Conservation (phyloP, 2,888 invertebrate species). For the Unio delphinus region DNA sequence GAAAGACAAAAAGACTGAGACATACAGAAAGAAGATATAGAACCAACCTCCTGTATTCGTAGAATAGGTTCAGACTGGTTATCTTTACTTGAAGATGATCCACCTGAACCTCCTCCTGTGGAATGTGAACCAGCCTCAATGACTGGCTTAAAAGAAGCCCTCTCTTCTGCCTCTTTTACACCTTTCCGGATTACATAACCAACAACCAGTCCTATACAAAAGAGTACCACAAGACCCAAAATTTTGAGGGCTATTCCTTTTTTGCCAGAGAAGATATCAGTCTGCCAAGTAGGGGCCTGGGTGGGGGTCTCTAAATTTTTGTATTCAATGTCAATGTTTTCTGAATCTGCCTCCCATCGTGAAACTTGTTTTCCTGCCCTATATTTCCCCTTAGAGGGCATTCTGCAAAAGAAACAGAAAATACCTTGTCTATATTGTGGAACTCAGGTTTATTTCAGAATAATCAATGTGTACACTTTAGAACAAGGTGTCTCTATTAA, state of each 20-base stretch:
- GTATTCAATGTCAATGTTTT: slow-evolving; percentile 66
- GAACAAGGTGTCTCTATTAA: no score
- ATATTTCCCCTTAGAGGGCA: slow-evolving; percentile 61
- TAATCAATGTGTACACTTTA: background rate
- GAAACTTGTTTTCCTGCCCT: slow-evolving; percentile 63
- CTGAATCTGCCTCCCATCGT: slow-evolving; percentile 63
- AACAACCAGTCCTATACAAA: slow-evolving; percentile 55
- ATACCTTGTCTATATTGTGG: no score
- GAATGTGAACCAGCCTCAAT: no score
- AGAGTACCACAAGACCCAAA: slow-evolving; percentile 48
- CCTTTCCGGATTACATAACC: slow-evolving; percentile 53
- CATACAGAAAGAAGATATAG: background rate
- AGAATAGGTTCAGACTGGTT: slow-evolving; percentile 9
- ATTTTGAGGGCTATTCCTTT: slow-evolving; percentile 55
- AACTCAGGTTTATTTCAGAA: background rate
- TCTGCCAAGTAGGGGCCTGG: slow-evolving; percentile 14
- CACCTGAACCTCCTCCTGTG: no score
- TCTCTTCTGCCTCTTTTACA: slow-evolving; percentile 6
- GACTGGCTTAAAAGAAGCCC: no score
- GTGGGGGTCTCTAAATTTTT: slow-evolving; percentile 56
- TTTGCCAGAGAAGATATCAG: slow-evolving; percentile 46
- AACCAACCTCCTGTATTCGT: slow-evolving; percentile 30
- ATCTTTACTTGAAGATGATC: no score
- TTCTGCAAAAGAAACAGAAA: slow-evolving; percentile 41
- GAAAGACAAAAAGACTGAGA: background rate